These are phyloP conservation scores for Dicyrtomina minuta DNA, from an alignment of 2,888 invertebrate genomes.

Conservation along the genomic window DNA sequence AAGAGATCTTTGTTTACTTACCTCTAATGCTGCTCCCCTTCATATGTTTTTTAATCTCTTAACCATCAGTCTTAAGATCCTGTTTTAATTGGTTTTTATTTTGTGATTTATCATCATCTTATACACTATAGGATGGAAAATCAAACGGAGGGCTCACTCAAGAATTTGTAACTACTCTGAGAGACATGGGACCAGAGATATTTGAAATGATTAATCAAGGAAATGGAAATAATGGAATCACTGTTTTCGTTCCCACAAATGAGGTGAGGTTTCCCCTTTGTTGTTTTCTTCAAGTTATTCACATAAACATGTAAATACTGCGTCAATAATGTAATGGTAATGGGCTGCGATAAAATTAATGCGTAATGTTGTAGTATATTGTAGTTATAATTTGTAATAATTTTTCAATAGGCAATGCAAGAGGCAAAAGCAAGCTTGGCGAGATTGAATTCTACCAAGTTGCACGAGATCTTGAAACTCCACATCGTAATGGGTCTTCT, in stretches of 20 bases:
- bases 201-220: conserved; percentile 20
- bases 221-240: conserved; percentile 63
- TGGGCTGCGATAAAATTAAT: too few relatives aligned
- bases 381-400: too few relatives aligned
- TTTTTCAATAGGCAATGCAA: conserved; percentile 23
- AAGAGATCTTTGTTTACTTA: conserved; percentile 29
- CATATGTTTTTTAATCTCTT: conserved; percentile 1
- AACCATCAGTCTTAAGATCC: not conserved
- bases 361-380: too few relatives aligned
- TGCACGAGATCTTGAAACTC: conserved; percentile 76
- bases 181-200: conserved; percentile 56
- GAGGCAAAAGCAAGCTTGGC: conserved; percentile 16
- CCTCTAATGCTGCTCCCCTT: conserved; percentile 17
- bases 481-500: conserved; percentile 77
- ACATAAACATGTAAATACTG: not conserved
- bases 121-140: conserved; percentile 60
- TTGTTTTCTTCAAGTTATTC: too few relatives aligned
- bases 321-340: too few relatives aligned
- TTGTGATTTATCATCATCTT: conserved; percentile 8
- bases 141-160: conserved; percentile 74
- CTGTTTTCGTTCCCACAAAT: conserved; percentile 86
- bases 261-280: conserved; percentile 56
- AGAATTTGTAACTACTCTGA: conserved; percentile 79
- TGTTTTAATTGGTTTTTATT: conserved; percentile 6
- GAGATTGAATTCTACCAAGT: conserved; percentile 64